Base-by-base conservation (phyloP, 2,113 vertebrate species). In the Arvicanthis niloticus region DNA sequence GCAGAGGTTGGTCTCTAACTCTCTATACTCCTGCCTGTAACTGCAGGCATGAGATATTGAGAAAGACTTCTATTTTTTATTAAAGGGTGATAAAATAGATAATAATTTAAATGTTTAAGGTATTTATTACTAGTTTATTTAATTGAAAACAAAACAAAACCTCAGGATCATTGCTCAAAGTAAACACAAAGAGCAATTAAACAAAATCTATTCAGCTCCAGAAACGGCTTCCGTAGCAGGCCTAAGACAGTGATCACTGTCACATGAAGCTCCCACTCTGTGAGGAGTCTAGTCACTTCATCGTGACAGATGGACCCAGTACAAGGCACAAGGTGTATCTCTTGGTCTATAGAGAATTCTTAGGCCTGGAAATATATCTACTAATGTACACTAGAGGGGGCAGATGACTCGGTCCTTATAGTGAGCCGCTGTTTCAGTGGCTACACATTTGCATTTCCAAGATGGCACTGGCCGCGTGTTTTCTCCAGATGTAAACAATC, bases 151-250 rank as follows among this genome's bases (percentile, higher is more conserved):
- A 91, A 93, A 94, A 68, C 34, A n/a, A 42, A 65, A 48, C 73
- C 45, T 65, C 62, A 91, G 65, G 65, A 62, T 16, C 82, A 89
- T 24, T 97, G 92, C 77, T 93, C 88, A 94, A 91, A 96, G 94
- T 94, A 94, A 97, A 93, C 89, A 85, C 60, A 76, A 85, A 93
- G 42, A 94, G 70, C 78, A 97, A 96, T 81, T 91, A 95, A 81
- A 88, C 26, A 91, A 77, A 97, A 80, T 92, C 29, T 73, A 95
- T 51, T 94, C 42, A 93, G 3, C 93, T 97, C 89, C 85, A 95
- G 92, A 94, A 95, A 89, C 8, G 45, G 95, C 90, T 81, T 96
- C 86, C 91, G 53, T 42, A 75, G 85, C 73, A 92, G 88, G 85
- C 53, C 73, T 42, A 24, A 86, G 93, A 89, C 67, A 75, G 42